Percentiles rank a stretch among this genome's conserved stretches.
Conservation (phyloP, 2,113 vertebrate species). For the Microtus oregoni region DNA sequence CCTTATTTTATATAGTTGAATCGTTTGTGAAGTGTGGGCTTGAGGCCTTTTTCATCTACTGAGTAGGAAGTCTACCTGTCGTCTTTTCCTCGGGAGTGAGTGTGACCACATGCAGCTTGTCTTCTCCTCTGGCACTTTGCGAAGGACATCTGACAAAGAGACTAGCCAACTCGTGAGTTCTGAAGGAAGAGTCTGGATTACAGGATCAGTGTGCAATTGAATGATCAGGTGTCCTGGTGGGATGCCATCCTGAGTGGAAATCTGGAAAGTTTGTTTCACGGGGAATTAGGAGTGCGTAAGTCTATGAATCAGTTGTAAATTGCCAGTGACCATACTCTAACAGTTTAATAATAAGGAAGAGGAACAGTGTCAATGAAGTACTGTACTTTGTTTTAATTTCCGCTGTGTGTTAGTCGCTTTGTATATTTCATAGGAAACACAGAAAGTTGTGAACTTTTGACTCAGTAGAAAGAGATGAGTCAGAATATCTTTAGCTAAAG, state of each 20-base stretch:
- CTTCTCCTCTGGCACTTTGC: constrained; percentile 1
- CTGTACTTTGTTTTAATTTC: constrained; percentile 12
- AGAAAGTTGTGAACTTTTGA: constrained; percentile 11
- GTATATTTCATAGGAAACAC: neutral
- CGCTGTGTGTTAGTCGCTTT: neutral
- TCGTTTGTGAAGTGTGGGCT: constrained; percentile 26
- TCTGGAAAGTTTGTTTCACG: constrained; percentile 35
- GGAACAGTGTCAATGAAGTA: neutral
- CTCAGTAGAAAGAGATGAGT: neutral
- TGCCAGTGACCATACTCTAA: constrained; percentile 15
- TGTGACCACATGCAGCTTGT: constrained; percentile 18
- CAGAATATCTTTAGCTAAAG: constrained; percentile 10
- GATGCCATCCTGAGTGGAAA: constrained; percentile 8
- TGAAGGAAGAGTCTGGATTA: neutral
- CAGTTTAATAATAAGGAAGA: constrained; percentile 22
- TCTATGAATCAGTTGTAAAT: constrained; percentile 30
- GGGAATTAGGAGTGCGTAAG: constrained; percentile 5
- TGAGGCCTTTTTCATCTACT: neutral
- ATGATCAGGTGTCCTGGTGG: constrained; percentile 4
- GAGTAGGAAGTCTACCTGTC: neutral
- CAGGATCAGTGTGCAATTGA: neutral
- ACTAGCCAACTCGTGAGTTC: constrained; percentile 7
- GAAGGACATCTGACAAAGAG: constrained; percentile 31
- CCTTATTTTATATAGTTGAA: constrained; percentile 40
- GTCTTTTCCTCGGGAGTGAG: constrained; percentile 37